Conservation (phyloP, 2,888 invertebrate genomes). For the Agrilus biguttatus region DNA sequence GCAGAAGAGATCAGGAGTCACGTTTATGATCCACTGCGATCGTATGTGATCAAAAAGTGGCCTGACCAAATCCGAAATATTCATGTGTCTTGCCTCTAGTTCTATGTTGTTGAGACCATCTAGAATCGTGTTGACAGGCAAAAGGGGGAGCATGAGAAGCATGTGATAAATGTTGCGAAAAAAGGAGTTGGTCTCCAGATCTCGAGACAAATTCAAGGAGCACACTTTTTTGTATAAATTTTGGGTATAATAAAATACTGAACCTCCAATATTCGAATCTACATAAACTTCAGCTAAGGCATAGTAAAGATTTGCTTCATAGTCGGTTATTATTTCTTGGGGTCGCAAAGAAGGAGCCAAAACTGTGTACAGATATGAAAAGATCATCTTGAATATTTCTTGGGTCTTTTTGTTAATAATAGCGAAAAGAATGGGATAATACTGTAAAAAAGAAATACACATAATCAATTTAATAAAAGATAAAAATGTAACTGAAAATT, state of each 20-base stretch:
- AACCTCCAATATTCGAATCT: conserved; percentile 26
- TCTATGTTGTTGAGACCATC: conserved; percentile 25
- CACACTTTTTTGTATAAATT: conserved; percentile 28
- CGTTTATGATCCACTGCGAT: conserved; percentile 23
- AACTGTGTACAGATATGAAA: conserved; percentile 19
- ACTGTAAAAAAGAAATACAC: conserved; percentile 16
- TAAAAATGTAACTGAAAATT: too few relatives aligned
- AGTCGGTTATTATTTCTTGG: conserved; percentile 26
- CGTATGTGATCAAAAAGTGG: conserved; percentile 21
- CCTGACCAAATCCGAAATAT: conserved; percentile 13
- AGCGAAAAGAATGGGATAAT: conserved; percentile 25
- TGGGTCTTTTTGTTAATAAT: conserved; percentile 22
- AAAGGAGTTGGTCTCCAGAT: conserved; percentile 23
- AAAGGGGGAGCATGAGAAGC: conserved; percentile 26
- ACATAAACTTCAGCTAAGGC: conserved; percentile 24
- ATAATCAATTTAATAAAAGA: conserved; percentile 1
- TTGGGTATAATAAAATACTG: conserved; percentile 26
- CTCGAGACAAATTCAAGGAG: conserved; percentile 19
- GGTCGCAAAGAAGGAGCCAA: conserved; percentile 23
- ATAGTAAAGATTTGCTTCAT: conserved; percentile 26
- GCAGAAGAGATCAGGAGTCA: conserved; percentile 26
- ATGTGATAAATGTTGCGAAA: conserved; percentile 27
- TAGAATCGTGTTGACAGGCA: conserved; percentile 27
- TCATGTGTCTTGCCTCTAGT: conserved; percentile 20
- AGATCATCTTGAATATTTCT: conserved; percentile 23